Base-by-base conservation (phyloP, 2,797 vertebrate genomes). In the Xerus rutilus region DNA sequence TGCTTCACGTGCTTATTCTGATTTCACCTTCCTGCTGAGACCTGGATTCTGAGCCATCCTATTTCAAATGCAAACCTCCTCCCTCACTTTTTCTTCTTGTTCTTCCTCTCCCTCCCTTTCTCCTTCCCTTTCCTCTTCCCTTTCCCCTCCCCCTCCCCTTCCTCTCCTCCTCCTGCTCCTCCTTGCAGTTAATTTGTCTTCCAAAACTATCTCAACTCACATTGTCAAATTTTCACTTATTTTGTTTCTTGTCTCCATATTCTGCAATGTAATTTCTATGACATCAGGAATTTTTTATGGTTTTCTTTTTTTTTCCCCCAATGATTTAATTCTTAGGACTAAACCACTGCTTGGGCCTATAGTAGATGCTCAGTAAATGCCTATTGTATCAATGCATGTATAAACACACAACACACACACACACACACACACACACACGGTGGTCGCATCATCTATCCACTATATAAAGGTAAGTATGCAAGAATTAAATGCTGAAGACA, bases 391-490 rank as follows among this genome's bases (percentile, higher is more conserved):
- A 32, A 0, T 10, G 13, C 18, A 35, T 35, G 5, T 35, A 15
- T 35, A 39, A 14, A n/a, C 18, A 70, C 39, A 59, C 20, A 15
- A 59, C 20, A 59, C 59, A 64, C 59, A 21, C 20, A 7, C 35
- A 39, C 69, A 70, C 39, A 52, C 20, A 12, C 30, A 59, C 11
- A 59, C 59, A 64, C 39, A 21, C 20, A 12, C 35, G 21, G 5
- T 77, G 25, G 73, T n/a, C 21, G 23, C 11, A 9, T 35, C 54
- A 30, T 77, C 30, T 28, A 1, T 12, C 49, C 69, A 25, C 11
- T 23, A 6, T 23, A 4, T 6, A 43, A 1, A 3, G 3, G 23
- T 0, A n/a, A 12, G 2, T 49, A 9, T 10, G 25, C 57, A 52
- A 30, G 43, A 81, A 20, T 43, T 43, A 49, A 69, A n/a, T 20